Evolutionary conservation across 2,113 vertebrate genomes (phyloP).

Genomic region (Suncus etruscus): DNA sequence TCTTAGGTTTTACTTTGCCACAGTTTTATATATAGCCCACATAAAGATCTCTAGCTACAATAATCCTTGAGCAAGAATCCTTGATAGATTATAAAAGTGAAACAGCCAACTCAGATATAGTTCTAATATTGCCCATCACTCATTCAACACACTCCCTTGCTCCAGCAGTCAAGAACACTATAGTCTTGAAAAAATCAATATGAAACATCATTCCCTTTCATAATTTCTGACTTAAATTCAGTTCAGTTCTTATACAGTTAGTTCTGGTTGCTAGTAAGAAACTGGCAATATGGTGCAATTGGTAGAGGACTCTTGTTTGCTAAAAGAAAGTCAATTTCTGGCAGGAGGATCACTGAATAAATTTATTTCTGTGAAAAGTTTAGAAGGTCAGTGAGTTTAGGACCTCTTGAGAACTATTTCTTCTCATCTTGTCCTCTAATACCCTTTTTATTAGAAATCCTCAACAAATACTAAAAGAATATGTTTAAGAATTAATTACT

Average conservation of each 20-base stretch:
- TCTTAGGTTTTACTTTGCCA: neutral
- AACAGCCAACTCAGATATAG: neutral
- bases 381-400: too few relatives aligned
- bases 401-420: neutral
- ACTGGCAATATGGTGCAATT: neutral
- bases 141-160: neutral
- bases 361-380: neutral
- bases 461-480: neutral
- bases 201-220: neutral
- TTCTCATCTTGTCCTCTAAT: neutral
- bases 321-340: neutral
- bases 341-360: neutral
- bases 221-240: neutral
- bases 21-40: neutral
- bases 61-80: neutral
- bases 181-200: neutral
- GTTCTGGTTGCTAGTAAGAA: neutral
- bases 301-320: too few relatives aligned
- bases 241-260: neutral
- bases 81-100: neutral
- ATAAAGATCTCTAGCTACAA: slow-evolving; percentile 12
- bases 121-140: neutral
- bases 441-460: neutral
- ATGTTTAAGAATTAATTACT: slow-evolving; percentile 43
- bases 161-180: neutral